A percentile compares a stretch with the other conserved stretches of the same genome.
Conservation (phyloP, 1,140 invertebrate species). For the Dreissena polymorpha region DNA sequence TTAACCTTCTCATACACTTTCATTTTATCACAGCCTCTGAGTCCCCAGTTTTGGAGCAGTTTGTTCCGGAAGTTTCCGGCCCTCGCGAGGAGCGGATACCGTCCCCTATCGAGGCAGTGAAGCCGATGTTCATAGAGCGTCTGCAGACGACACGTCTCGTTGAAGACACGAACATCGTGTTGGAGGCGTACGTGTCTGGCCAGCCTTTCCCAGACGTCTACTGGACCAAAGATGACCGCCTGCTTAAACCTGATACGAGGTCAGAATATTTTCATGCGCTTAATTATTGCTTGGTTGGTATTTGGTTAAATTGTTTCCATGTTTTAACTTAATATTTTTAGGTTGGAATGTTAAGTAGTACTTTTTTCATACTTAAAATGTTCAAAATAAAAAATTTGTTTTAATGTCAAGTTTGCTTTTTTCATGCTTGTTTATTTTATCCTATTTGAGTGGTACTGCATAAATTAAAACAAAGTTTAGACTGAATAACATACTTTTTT, state of each 20-base stretch:
- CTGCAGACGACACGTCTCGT: conserved; percentile 69
- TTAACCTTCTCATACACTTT: too few relatives aligned
- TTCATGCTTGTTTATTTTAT: too few relatives aligned
- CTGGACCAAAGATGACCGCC: conserved; percentile 78
- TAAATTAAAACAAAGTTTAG: too few relatives aligned
- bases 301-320: too few relatives aligned
- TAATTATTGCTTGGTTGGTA: too few relatives aligned
- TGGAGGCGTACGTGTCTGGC: conserved; percentile 80
- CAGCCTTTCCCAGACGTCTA: conserved; percentile 80
- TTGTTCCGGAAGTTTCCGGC: conserved; percentile 47
- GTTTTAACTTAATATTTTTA: too few relatives aligned
- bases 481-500: too few relatives aligned
- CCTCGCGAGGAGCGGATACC: conserved; percentile 59
- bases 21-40: neutral
- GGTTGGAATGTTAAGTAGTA: too few relatives aligned
- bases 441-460: too few relatives aligned
- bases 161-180: conserved; percentile 72
- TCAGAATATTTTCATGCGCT: conserved; percentile 46
- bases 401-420: too few relatives aligned
- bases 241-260: conserved; percentile 71
- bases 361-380: too few relatives aligned
- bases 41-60: conserved; percentile 41
- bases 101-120: conserved; percentile 63
- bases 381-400: too few relatives aligned
- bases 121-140: conserved; percentile 83